Conservation (phyloP, 2,797 vertebrate genomes). For the Nyctalus aviator region DNA sequence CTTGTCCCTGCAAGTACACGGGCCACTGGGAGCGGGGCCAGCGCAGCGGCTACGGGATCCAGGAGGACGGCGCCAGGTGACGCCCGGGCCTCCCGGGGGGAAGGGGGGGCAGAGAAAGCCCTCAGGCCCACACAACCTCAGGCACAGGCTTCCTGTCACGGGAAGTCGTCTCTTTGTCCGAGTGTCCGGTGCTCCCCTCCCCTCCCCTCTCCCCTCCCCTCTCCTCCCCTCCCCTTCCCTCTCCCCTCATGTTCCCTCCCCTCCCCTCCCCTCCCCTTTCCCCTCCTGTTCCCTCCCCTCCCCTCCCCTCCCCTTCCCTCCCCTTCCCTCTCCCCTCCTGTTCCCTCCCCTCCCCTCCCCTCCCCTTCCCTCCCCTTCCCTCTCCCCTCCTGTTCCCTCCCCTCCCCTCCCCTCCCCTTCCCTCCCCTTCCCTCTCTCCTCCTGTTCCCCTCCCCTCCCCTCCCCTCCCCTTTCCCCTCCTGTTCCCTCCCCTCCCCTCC, state of each 20-base stretch:
- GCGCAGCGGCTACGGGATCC: constrained; percentile 87
- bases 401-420: accelerated
- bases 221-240: too few relatives aligned
- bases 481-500: accelerated
- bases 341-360: too few relatives aligned
- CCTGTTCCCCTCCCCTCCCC: too few relatives aligned
- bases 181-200: neutral
- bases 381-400: too few relatives aligned
- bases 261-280: too few relatives aligned
- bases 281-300: accelerated
- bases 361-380: accelerated
- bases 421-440: too few relatives aligned
- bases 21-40: constrained; percentile 89
- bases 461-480: accelerated
- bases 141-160: neutral
- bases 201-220: accelerated
- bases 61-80: constrained; percentile 87
- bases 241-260: accelerated
- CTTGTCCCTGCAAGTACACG: constrained; percentile 84
- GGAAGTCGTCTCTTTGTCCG: neutral
- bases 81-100: accelerated
- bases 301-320: accelerated
- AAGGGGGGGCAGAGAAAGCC: neutral
- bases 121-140: neutral
- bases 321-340: too few relatives aligned